Base-by-base conservation (phyloP, 2,797 vertebrate species). In the Chaunax sp. region DNA sequence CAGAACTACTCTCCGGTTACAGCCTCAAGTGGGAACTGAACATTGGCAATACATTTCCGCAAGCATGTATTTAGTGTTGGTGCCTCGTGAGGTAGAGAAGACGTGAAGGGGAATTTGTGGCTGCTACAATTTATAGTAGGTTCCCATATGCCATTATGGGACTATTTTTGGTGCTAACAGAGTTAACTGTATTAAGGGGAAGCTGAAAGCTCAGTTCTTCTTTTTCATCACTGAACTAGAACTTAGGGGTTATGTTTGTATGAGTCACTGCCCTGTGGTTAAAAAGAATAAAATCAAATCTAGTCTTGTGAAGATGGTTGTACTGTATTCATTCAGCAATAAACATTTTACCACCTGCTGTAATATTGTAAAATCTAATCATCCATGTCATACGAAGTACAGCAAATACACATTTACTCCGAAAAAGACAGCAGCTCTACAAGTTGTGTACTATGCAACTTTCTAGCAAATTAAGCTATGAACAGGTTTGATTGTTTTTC, bases 181-280 rank as follows among this genome's bases (percentile, higher is more conserved):
- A 56, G 47, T 18, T 35, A 49, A 15, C 40, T 65, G 60, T 58
- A 41, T 77, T 49, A 80, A 77, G 56, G 52, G 83, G 86, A 91
- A 88, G 69, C 76, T 62, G 16, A 38, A 69, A 51, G 26, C 56
- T 56, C 10, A 6, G 53, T 89, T 87, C 69, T 81, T 74, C 63
- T 81, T 84, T 83, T 82, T 59, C 56, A 18, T 38, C 64, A 35
- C 53, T 61, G 43, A 74, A 54, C 54, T 56, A 63, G 35, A 72
- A 23, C 52, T 56, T 62, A 13, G 62, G 22, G 10, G 26, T 46
- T 43, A 20, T 19, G 16, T 30, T 6, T 49, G 13, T 25, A 67
- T 28, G 19, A 49, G 45, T 62, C 33, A 40, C 15, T 25, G 54
- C 22, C 23, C 18, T 37, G 20, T 51, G 28, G 20, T 8, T 26